Conservation (phyloP, 2,888 invertebrate species). For the Merodon equestris region DNA sequence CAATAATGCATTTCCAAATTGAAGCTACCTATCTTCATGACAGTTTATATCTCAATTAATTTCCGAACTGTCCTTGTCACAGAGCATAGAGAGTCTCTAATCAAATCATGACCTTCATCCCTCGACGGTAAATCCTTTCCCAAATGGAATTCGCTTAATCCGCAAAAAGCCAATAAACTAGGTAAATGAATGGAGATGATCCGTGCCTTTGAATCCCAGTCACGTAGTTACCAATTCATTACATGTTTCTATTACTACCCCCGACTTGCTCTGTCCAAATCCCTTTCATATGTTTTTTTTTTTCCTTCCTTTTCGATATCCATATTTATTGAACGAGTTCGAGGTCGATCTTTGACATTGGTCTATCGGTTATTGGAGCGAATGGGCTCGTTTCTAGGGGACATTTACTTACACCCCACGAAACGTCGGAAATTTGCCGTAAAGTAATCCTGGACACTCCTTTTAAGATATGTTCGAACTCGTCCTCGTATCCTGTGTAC, state of each 20-base stretch:
- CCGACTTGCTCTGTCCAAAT: slow-evolving; percentile 13
- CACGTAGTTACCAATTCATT: slow-evolving; percentile 59
- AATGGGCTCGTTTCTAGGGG: slow-evolving; percentile 27
- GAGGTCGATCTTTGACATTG: slow-evolving; percentile 39
- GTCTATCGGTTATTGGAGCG: slow-evolving; percentile 31
- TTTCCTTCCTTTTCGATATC: slow-evolving; percentile 17
- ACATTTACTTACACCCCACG: slow-evolving; percentile 34
- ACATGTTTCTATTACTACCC: slow-evolving; percentile 18
- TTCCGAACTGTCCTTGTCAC: no score
- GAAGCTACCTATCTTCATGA: no score
- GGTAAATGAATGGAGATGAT: slow-evolving; percentile 54
- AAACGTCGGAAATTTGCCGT: slow-evolving; percentile 24
- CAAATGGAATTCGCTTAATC: neutral
- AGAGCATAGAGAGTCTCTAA: no score
- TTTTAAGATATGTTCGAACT: no score
- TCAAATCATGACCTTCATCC: neutral
- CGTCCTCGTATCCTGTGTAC: neutral
- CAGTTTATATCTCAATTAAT: no score
- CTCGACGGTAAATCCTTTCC: neutral
- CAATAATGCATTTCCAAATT: no score
- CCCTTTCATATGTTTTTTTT: slow-evolving; percentile 1
- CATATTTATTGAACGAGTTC: slow-evolving; percentile 42
- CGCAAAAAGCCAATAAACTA: slow-evolving; percentile 41
- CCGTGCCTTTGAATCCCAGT: slow-evolving; percentile 52
- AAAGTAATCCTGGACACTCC: slow-evolving; percentile 4